These are phyloP conservation scores for Agapornis canus DNA, from an alignment of 2,797 vertebrate species.

Conservation along the genomic window DNA sequence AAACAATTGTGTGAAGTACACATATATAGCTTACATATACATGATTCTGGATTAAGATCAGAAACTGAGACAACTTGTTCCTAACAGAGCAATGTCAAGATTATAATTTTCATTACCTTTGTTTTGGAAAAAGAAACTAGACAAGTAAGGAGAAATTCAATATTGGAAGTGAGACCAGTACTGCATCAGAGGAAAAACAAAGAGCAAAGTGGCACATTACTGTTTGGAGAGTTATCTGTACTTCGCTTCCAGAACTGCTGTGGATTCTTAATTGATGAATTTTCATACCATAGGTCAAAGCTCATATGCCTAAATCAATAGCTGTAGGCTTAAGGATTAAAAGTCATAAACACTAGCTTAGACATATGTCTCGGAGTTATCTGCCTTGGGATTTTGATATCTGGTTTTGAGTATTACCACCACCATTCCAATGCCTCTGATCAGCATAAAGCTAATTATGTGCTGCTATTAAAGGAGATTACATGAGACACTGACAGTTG, in stretches of 20 bases:
- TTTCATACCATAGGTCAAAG: constrained; percentile 62
- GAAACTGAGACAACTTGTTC: background rate
- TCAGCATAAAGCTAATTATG: constrained; percentile 76
- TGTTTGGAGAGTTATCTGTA: constrained; percentile 39
- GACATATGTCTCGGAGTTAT: constrained; percentile 68
- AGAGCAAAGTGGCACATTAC: background rate
- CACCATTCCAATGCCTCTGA: constrained; percentile 47
- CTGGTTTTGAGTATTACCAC: constrained; percentile 54
- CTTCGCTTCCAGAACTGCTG: constrained; percentile 42
- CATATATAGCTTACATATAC: fast-evolving
- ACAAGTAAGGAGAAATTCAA: background rate
- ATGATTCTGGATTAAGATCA: background rate
- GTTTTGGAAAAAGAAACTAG: background rate
- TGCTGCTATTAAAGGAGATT: constrained; percentile 76
- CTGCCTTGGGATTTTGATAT: constrained; percentile 70
- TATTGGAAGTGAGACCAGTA: background rate
- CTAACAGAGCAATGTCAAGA: background rate
- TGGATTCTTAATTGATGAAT: constrained; percentile 55
- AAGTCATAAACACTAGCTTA: constrained; percentile 53
- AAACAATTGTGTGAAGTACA: background rate
- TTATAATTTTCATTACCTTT: background rate
- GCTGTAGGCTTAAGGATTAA: constrained; percentile 40
- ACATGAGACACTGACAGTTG: constrained; percentile 75
- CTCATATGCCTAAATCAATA: constrained; percentile 52
- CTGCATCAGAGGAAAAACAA: background rate